These are phyloP conservation scores for Strix uralensis DNA, from an alignment of 2,113 vertebrate species.

Conservation along the genomic window DNA sequence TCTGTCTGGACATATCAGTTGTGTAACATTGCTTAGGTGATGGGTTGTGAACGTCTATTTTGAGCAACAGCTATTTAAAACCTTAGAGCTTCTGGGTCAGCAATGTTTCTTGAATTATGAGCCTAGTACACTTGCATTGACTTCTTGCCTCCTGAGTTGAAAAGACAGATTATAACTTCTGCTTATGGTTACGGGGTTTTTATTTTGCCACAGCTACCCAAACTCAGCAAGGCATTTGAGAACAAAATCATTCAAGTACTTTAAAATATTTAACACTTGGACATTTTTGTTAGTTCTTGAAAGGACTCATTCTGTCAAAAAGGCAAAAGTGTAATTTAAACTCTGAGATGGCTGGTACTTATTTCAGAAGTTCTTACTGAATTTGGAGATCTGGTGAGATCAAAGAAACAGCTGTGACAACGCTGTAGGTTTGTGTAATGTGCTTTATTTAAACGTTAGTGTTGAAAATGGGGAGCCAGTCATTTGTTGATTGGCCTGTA, in stretches of 20 bases:
- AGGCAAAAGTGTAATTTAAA: neutral
- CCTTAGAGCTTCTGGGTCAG: neutral
- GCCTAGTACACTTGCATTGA: neutral
- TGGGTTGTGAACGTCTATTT: constrained; percentile 55
- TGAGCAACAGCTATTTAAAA: constrained; percentile 55
- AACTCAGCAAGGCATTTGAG: neutral
- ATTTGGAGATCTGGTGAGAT: neutral
- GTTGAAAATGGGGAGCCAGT: neutral
- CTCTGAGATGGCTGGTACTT: neutral
- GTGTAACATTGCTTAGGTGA: neutral
- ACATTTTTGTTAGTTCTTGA: neutral
- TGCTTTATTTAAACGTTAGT: constrained; percentile 13
- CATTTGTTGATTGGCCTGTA: neutral
- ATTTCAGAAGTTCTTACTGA: neutral
- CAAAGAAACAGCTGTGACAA: constrained; percentile 26
- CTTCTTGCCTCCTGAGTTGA: neutral
- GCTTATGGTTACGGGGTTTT: neutral
- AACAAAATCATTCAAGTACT: neutral
- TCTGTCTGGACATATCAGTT: neutral
- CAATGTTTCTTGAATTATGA: neutral
- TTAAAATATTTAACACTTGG: neutral
- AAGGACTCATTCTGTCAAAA: neutral
- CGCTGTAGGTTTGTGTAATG: neutral
- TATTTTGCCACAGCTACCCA: neutral
- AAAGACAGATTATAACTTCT: neutral